Evolutionary conservation across 2,888 invertebrate species (phyloP).

Genomic region (Erebia ligea): DNA sequence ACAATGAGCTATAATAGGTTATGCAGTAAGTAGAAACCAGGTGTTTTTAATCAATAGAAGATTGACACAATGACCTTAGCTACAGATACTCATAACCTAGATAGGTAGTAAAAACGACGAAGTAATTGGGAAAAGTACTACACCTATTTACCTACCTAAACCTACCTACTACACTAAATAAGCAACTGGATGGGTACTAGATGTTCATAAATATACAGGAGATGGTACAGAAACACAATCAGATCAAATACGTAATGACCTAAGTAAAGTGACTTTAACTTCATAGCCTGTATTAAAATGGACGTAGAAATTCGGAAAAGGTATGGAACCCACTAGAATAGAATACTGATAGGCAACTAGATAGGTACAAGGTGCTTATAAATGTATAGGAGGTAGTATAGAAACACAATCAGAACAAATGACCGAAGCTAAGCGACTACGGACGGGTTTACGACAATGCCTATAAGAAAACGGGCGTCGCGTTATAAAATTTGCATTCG

Average conservation of each 20-base stretch:
- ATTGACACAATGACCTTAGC: too few relatives aligned
- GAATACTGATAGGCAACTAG: not conserved
- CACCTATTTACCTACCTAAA: too few relatives aligned
- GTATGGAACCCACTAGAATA: too few relatives aligned
- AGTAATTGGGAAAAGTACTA: too few relatives aligned
- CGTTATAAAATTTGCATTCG: conserved; percentile 83
- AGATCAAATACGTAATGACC: conserved; percentile 70
- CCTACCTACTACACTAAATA: not conserved
- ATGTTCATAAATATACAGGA: conserved; percentile 6
- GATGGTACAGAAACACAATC: conserved; percentile 48
- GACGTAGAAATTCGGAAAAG: not conserved
- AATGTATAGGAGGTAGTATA: conserved; percentile 29
- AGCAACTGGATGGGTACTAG: not conserved
- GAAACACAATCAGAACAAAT: conserved; percentile 69
- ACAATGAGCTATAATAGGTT: too few relatives aligned
- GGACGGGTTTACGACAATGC: conserved; percentile 71
- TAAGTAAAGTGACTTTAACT: conserved; percentile 53
- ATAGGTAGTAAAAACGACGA: too few relatives aligned
- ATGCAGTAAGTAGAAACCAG: too few relatives aligned
- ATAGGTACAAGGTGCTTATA: conserved; percentile 16
- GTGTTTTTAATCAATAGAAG: too few relatives aligned
- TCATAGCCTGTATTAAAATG: not conserved
- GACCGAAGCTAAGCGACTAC: conserved; percentile 71
- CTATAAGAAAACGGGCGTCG: conserved; percentile 77
- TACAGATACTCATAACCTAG: too few relatives aligned